Base-by-base conservation (phyloP, 2,113 vertebrate species). In the Catagonus wagneri region DNA sequence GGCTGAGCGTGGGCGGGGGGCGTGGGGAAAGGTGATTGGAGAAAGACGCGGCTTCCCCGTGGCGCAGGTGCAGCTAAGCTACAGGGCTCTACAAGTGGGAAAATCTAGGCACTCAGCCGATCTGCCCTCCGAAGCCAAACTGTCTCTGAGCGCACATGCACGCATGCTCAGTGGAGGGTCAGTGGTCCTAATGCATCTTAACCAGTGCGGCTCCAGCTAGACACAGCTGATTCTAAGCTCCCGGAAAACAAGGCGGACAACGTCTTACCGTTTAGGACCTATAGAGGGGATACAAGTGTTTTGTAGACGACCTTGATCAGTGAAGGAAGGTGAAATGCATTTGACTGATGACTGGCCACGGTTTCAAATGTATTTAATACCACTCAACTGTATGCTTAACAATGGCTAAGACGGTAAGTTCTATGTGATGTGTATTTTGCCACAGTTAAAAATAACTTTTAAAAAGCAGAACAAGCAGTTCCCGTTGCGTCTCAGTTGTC, bases 131-230 rank as follows among this genome's bases (percentile, higher is more conserved):
- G 76, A 34, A 12, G 20, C 23, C 76, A 34, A 78, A 78, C 32
- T 19, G 32, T 79, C 76, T 23, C 3, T 0, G 32, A 14, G 12
- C n/a, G 32, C 19, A 34, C 20, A 0, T 20, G 7, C 1, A n/a
- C 13, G 13, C 20, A 36, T 16, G 76, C 22, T 3, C 76, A 79
- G 20, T 3, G 76, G 13, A 15, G 0, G 3, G 54, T 58, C 4
- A 7, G n/a, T 20, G 8, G 74, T 44, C 27, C 8, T 32, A 76
- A 19, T 6, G 54, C 23, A 5, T 79, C 54, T 58, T 16, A 58
- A 56, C 54, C 54, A 58, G 34, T 58, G 58, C 22, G 9, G 76
- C 54, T 79, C 54, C 15, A 79, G 58, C 54, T 25, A 34, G 22
- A 58, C 7, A 20, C 76, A 7, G 2, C n/a, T 79, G 76, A 58